Evolutionary conservation across 2,113 vertebrate species (phyloP), one percentile per base, ranked within the genome.

Genomic region (Nipponia nippon): DNA sequence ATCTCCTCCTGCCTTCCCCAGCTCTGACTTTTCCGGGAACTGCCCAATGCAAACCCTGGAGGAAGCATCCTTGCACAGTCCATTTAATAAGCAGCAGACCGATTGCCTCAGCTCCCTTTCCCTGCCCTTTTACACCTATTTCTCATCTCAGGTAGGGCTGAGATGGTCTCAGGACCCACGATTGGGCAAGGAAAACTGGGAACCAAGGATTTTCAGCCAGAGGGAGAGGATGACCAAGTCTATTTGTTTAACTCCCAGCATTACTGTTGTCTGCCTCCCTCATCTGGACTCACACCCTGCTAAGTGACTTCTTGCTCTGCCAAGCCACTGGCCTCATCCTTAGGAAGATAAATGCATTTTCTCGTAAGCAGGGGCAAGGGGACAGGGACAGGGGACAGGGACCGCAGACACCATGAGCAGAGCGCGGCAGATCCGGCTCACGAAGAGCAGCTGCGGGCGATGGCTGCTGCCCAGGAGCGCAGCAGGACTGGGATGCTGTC

Each of bases 341-440:
- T 29, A 17, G 84, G 52, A 97, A 96, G 91, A 95, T 12, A 96
- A 87, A 93, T 58, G 84, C 86, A 26, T 36, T 89, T 70, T 67
- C 16, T 89, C 1, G 0, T 36, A 38, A 81, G 56, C 13, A 13
- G 73, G 78, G 87, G 62, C 50, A 44, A 4, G 14, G 53, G 82
- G 58, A 80, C 80, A 34, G 66, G 30, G 20, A 55, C 40, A 4
- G 14, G 53, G 82, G 58, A 80, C 80, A 34, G 66, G 30, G 20
- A 55, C 40, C 1, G 6, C 61, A 55, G 21, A 10, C 38, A 38
- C 72, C 23, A 7, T 44, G 61, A 65, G 80, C 58, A 90, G 84
- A 59, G 87, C 25, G 17, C 11, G 21, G 71, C 52, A 81, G 81
- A 76, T 36, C 58, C 40, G 67, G 55, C 52, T 71, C 69, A 20